These are phyloP conservation scores for Megathymus violae DNA, from an alignment of 1,140 invertebrate genomes.

Conservation along the genomic window DNA sequence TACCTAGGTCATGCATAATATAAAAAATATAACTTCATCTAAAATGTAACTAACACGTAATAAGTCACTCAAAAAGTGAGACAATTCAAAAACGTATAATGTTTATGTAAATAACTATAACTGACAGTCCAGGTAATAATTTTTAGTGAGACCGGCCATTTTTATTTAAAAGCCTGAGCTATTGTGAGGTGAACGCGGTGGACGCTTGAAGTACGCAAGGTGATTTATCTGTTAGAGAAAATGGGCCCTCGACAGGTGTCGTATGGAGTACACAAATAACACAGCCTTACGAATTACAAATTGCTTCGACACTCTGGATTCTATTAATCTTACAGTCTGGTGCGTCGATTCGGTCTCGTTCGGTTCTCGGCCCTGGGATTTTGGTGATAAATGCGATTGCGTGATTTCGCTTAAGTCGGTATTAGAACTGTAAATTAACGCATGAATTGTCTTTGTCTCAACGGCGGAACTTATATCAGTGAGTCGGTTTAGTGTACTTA, in stretches of 20 bases:
- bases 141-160: conserved; percentile 13
- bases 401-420: conserved; percentile 21
- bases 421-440: conserved; percentile 28
- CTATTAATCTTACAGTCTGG: conserved; percentile 39
- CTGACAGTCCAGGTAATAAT: background rate
- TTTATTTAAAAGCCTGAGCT: conserved; percentile 11
- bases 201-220: conserved; percentile 31
- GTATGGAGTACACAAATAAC: conserved; percentile 43
- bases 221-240: conserved; percentile 43
- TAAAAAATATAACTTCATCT: too few species aligned
- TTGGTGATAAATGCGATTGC: conserved; percentile 20
- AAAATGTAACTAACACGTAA: too few species aligned
- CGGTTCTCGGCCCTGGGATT: conserved; percentile 12
- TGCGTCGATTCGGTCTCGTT: conserved; percentile 14
- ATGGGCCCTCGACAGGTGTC: conserved; percentile 41
- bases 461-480: conserved; percentile 22
- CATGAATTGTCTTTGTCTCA: conserved; percentile 26
- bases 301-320: conserved; percentile 32
- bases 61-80: too few species aligned
- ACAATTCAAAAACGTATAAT: too few species aligned
- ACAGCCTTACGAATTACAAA: conserved; percentile 37
- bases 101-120: background rate
- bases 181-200: conserved; percentile 30
- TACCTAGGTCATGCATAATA: too few species aligned
- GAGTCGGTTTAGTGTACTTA: conserved; percentile 17